phyloP scores from a whole-genome alignment of 2,888 invertebrate genomes.

The Apamea crenata region DNA sequence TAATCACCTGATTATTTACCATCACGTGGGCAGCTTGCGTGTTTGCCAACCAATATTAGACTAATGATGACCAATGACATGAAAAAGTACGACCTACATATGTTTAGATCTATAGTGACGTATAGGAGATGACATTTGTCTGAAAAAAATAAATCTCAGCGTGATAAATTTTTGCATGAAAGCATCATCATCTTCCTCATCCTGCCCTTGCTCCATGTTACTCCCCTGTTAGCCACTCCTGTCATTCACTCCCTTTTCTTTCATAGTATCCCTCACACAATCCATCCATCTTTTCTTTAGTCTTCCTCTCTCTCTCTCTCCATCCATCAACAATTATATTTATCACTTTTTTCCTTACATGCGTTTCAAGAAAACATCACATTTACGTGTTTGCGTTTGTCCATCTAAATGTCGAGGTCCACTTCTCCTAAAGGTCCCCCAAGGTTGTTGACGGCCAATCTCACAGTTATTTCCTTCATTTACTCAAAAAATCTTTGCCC shows the following conservation, averaged over 20 bases:
- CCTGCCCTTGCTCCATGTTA: neutral
- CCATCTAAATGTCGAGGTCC: conserved; percentile 22
- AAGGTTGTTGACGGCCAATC: conserved; percentile 9
- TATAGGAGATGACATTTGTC: too few relatives aligned
- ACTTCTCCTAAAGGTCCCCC: conserved; percentile 4
- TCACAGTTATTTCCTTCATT: conserved; percentile 19
- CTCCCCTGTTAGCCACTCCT: neutral
- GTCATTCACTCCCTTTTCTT: neutral
- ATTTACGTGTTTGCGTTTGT: neutral
- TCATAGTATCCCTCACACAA: neutral
- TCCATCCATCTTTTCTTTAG: neutral
- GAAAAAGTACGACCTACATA: neutral
- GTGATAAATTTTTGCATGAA: neutral
- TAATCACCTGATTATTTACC: neutral
- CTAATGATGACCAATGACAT: neutral
- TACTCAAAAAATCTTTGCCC: conserved; percentile 26
- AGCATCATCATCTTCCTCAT: neutral
- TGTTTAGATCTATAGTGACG: too few relatives aligned
- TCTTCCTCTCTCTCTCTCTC: neutral
- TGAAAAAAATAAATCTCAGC: neutral
- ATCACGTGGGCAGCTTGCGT: neutral
- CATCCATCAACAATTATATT: neutral
- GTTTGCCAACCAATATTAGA: neutral
- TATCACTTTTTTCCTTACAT: neutral
- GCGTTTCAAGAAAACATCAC: neutral